Conservation (phyloP, 1,140 invertebrate genomes). For the Orius laevigatus region DNA sequence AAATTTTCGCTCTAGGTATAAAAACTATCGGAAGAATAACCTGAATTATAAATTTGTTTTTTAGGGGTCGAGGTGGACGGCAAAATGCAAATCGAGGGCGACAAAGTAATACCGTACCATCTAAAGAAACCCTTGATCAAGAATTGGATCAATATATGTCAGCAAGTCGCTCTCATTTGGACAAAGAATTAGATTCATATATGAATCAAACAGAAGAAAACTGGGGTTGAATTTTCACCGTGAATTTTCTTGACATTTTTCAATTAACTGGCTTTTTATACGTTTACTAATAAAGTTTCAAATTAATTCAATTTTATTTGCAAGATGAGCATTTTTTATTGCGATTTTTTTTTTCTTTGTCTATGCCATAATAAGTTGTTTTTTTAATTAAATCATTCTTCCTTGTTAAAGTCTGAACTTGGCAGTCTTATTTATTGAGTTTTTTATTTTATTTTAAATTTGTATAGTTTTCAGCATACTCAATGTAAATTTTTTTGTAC, state of each 20-base stretch:
- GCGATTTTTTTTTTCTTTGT: not conserved
- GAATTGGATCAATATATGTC: constrained; percentile 45
- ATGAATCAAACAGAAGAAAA: constrained; percentile 25
- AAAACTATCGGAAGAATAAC: too few species aligned
- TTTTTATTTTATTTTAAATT: constrained; percentile 13
- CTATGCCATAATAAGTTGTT: constrained; percentile 10
- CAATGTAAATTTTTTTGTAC: constrained; percentile 4
- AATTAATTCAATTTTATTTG: constrained; percentile 5
- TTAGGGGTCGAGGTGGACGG: too few species aligned
- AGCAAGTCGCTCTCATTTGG: constrained; percentile 33
- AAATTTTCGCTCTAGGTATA: too few species aligned
- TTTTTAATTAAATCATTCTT: constrained; percentile 9
- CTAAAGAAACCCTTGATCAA: constrained; percentile 36
- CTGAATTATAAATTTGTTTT: too few species aligned
- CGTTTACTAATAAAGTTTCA: constrained; percentile 4
- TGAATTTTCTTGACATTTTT: constrained; percentile 10
- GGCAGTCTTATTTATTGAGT: constrained; percentile 7
- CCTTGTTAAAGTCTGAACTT: constrained; percentile 14
- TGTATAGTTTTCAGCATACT: constrained; percentile 14
- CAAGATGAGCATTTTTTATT: not conserved
- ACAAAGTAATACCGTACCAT: constrained; percentile 17
- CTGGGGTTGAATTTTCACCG: not conserved
- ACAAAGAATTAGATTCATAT: constrained; percentile 32
- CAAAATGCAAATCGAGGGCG: not conserved
- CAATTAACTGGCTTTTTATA: constrained; percentile 9